Base-by-base conservation (phyloP, 2,113 vertebrate species). In the Mellivora capensis region DNA sequence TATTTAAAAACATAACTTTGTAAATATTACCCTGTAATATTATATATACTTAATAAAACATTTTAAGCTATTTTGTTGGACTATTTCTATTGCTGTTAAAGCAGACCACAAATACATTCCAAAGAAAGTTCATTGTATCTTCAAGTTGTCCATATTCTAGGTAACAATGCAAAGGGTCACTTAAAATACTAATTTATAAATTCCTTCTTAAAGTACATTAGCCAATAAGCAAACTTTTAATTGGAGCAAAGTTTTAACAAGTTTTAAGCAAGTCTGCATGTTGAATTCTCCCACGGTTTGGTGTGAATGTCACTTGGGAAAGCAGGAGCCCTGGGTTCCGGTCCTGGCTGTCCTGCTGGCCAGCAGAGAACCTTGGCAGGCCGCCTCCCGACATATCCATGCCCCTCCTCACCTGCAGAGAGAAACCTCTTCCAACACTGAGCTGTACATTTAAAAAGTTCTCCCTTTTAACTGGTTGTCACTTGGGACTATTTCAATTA, bases 1-100 rank as follows among this genome's bases (percentile, higher is more conserved):
- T 99, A 98, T 99, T 99, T 99, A 98, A 99, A 97, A 98, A 97
- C 74, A 98, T 98, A 74, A 98, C 98, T 99, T 99, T 99, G 98
- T 99, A 99, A 99, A 99, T 99, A 99, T 79, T 98, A 98, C 98
- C 96, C 98, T 99, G 98, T 98, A 98, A 98, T 97, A 98, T 98
- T 98, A 98, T 98, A 98, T 99, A 98, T 96, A 98, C 98, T 98
- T 98, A 82, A 99, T 99, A 99, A 99, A 99, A 98, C 98, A 98
- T 98, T 98, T 98, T 98, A 98, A 98, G 98, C 98, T 98, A 98
- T 94, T 98, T 98, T 98, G 98, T 97, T 93, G 87, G 92, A 91
- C 54, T 98, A 23, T 93, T 96, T 98, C 97, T 96, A 0, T 98
- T 98, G 15, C 74, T 84, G 18, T 25, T 83, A 3, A 79, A 62